These are phyloP conservation scores for Porphyrio hochstetteri DNA, from an alignment of 2,113 vertebrate genomes.

Conservation along the genomic window DNA sequence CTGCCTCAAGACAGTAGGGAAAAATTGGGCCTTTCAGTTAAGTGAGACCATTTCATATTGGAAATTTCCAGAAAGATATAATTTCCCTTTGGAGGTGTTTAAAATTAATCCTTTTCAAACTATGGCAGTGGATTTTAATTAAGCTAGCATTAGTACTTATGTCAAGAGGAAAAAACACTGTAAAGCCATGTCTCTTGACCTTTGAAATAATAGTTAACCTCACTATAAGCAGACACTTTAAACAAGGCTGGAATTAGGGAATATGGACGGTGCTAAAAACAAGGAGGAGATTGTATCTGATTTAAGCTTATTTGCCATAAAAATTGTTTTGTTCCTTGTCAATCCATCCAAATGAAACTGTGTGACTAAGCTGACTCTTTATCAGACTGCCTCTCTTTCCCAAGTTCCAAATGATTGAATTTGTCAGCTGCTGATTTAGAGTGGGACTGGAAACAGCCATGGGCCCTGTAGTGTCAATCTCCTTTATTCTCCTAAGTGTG, in stretches of 20 bases:
- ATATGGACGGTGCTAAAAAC: neutral
- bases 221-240: neutral
- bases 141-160: neutral
- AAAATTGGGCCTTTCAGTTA: neutral
- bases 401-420: neutral
- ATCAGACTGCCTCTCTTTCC: neutral
- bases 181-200: neutral
- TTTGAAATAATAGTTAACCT: constrained; percentile 1
- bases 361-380: neutral
- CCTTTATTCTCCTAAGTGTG: neutral
- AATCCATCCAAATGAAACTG: neutral
- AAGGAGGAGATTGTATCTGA: neutral
- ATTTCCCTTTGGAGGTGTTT: neutral
- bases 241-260: neutral
- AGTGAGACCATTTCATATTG: neutral
- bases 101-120: neutral
- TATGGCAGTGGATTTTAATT: constrained; percentile 9
- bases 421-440: constrained; percentile 17
- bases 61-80: neutral
- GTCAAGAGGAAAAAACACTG: neutral
- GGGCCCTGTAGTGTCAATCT: neutral
- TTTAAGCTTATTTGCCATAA: neutral
- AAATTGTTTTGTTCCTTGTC: constrained; percentile 12
- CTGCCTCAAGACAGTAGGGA: neutral
- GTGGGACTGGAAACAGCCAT: neutral